phyloP scores from a whole-genome alignment of 2,888 invertebrate genomes.

The Lissonota sp. region DNA sequence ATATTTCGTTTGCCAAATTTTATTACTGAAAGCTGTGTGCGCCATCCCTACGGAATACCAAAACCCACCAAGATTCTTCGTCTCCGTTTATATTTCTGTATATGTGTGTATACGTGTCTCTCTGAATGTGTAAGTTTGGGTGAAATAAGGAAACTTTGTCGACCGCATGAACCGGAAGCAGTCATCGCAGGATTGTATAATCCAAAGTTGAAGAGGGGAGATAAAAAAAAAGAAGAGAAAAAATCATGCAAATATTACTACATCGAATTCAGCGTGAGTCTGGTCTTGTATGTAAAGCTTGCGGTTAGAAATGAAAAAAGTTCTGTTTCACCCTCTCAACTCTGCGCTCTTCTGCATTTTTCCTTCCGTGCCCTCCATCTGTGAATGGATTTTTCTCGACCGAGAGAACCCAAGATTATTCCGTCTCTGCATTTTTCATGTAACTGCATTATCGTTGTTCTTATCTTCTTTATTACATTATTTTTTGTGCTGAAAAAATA shows the following conservation, averaged over 20 bases:
- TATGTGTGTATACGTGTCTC: background rate
- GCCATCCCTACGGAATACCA: background rate
- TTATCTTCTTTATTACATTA: background rate
- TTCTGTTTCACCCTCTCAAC: conserved; percentile 19
- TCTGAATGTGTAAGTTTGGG: background rate
- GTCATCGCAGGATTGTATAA: conserved; percentile 42
- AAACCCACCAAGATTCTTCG: background rate
- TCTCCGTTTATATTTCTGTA: background rate
- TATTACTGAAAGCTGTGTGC: background rate
- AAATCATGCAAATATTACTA: conserved; percentile 37
- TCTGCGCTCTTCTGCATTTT: conserved; percentile 9
- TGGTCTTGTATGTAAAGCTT: conserved; percentile 21
- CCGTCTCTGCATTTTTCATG: background rate
- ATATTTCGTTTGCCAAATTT: conserved; percentile 26
- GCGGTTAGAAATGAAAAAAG: conserved; percentile 37
- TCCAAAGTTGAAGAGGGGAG: conserved; percentile 21
- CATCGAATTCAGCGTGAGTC: conserved; percentile 32
- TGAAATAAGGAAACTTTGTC: conserved; percentile 37
- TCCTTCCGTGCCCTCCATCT: background rate
- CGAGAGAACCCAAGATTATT: background rate
- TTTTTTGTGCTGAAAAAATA: conserved; percentile 29
- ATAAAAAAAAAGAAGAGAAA: conserved; percentile 2
- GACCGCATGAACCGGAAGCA: conserved; percentile 29
- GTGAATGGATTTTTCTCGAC: background rate
- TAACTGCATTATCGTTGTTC: background rate